Percentiles rank a stretch among this genome's conserved stretches.
Conservation (phyloP, 2,888 invertebrate species). For the Machimus rusticus region DNA sequence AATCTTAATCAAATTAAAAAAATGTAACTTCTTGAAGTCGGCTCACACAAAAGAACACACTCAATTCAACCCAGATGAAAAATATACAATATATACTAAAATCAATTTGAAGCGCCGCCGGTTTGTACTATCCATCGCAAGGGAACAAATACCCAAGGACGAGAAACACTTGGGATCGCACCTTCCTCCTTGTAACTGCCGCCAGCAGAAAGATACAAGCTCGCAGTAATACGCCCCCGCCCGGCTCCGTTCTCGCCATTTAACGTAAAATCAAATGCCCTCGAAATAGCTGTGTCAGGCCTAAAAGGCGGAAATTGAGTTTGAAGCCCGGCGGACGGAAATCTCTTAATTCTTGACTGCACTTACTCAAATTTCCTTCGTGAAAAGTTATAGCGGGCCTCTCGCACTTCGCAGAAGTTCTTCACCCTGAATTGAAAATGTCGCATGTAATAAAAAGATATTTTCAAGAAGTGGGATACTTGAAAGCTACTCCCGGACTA, state of each 20-base stretch:
- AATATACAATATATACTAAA: neutral
- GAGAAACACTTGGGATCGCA: neutral
- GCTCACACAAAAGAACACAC: neutral
- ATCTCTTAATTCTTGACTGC: neutral
- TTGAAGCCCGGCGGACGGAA: neutral
- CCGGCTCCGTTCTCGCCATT: neutral
- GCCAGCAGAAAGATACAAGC: neutral
- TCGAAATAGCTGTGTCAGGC: neutral
- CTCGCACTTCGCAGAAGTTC: neutral
- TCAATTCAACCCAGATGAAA: neutral
- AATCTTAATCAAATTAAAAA: neutral
- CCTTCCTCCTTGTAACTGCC: neutral
- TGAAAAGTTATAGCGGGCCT: neutral
- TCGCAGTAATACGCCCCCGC: neutral
- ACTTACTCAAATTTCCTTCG: constrained; percentile 1
- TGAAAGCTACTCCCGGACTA: neutral
- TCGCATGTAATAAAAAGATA: neutral
- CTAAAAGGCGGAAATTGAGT: constrained; percentile 5
- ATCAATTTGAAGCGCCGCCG: neutral
- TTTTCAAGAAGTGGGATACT: neutral
- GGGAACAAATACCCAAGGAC: neutral
- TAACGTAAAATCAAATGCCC: neutral
- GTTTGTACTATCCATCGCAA: neutral
- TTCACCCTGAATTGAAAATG: neutral
- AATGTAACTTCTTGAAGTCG: neutral